Conservation (phyloP, 2,797 vertebrate genomes). For the Cyprinella venusta region DNA sequence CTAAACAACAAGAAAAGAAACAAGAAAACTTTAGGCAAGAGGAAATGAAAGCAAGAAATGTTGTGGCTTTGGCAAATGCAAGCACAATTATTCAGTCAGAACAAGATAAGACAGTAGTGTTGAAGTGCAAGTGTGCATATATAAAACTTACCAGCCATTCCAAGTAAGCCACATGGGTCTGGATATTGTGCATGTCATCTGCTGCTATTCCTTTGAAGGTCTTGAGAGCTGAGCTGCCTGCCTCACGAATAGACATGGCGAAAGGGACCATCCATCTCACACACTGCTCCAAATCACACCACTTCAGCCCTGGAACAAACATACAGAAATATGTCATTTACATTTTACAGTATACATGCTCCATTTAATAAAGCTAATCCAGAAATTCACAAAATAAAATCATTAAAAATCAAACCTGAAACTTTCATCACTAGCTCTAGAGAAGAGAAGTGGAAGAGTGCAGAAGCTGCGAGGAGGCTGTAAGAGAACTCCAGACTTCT, state of each 20-base stretch:
- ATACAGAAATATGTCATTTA: too few relatives aligned
- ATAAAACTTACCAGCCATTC: constrained; percentile 89
- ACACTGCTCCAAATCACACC: constrained; percentile 87
- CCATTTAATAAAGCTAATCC: not conserved
- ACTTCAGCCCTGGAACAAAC: constrained; percentile 81
- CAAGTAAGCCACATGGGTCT: constrained; percentile 86
- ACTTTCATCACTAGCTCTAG: constrained; percentile 90
- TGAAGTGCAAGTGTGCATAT: too few relatives aligned
- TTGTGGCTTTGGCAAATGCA: not conserved
- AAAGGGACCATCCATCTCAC: constrained; percentile 96
- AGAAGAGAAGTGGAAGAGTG: constrained; percentile 95
- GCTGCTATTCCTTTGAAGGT: constrained; percentile 82
- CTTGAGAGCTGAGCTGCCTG: constrained; percentile 82
- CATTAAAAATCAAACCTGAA: constrained; percentile 80
- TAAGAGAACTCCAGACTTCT: constrained; percentile 90
- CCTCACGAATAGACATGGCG: constrained; percentile 87
- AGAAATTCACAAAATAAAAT: not conserved
- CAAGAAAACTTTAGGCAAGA: constrained; percentile 5
- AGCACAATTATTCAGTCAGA: not conserved
- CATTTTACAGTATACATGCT: not conserved
- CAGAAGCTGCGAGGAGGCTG: constrained; percentile 90
- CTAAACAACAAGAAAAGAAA: constrained; percentile 69
- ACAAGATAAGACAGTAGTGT: not conserved
- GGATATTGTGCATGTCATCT: constrained; percentile 94
- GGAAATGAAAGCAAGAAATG: not conserved